Evolutionary conservation across 2,797 vertebrate species (phyloP), one percentile per base, ranked within the genome.

Genomic region (Miichthys miiuy): DNA sequence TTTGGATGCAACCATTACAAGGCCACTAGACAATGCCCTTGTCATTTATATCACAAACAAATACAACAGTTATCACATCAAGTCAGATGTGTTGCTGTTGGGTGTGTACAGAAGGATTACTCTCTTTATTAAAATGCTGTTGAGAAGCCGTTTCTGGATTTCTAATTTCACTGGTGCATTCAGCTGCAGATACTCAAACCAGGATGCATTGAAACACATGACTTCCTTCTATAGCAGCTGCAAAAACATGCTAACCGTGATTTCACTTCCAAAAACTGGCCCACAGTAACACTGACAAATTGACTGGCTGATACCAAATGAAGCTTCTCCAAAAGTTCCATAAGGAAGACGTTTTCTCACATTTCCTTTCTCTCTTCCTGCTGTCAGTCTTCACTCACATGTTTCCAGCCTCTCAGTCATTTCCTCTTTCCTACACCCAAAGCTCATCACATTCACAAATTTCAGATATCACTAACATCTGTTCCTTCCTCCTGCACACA

Each of bases 191-290:
- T 20, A 46, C 38, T 61, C 46, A 68, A 57, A 77, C 41, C 72
- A 84, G 60, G 79, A 89, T 62, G 58, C 54, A 52, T 5, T 27
- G 46, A 84, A 84, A 86, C 27, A 74, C 76, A 80, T 82, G 70
- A 88, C 58, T 82, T 88, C 87, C 81, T 48, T 60, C 58, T 58
- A 21, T 44, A 58, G 27, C 85, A 84, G 85, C 88, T 90, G 81
- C 41, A 85, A 84, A 76, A 87, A 85, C 79, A 87, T 21, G 44
- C 65, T 1, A 50, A 72, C 57, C 62, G 65, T 34, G 60, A 77
- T 61, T 75, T 62, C 30, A 56, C 23, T 50, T 12, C 20, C 23
- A 77, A 17, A 60, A 64, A 79, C 21, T 10, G 21, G 57, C 18
- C 56, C 47, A 51, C 3, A 47, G n/a, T 62, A 46, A 69, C 62